Evolutionary conservation across 2,113 vertebrate species (phyloP), one percentile per base, ranked within the genome.

Genomic region (cattle (Bos taurus)): DNA sequence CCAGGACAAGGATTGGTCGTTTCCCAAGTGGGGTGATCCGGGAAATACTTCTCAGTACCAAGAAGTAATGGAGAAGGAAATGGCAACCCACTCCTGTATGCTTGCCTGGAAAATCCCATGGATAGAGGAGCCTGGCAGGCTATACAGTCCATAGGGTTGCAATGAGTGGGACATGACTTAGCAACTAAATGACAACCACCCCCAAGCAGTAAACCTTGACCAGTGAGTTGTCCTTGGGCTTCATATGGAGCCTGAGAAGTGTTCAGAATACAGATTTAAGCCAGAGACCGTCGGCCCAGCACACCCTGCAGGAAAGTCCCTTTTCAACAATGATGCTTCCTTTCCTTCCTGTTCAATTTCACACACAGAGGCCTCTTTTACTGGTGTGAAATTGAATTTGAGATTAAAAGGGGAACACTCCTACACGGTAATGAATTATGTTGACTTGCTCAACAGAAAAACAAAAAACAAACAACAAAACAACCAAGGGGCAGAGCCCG

Each of bases 271-370:
- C 50, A 52, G 17, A 84, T 50, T 77, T 52, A 67, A 48, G n/a
- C 26, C 56, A 56, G 14, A 8, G 50, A 94, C 13, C 1, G 1
- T 57, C 40, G 40, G 15, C 16, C 33, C 4, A 28, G 17, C 5
- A 88, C 21, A 78, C 17, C 4, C 21, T 81, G 15, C 0, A 21
- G 88, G 48, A 88, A 88, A 5, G 43, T 56, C 46, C 64, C 28
- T 84, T 82, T 67, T 46, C 43, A 92, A 95, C 88, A 46, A 54
- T 9, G 36, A 56, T 0, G 52, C 33, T 17, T 96, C 15, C 60
- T 43, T 94, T 94, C 90, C n/a, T 97, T 96, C 77, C 94, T 96
- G 98, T 98, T 98, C 91, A 97, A 97, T 98, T 98, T 98, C 95
- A 98, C 96, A 93, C 36, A 0, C 12, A 93, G 11, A 91, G 56